phyloP scores from a whole-genome alignment of 2,113 vertebrate species.

The Hydropotes inermis region DNA sequence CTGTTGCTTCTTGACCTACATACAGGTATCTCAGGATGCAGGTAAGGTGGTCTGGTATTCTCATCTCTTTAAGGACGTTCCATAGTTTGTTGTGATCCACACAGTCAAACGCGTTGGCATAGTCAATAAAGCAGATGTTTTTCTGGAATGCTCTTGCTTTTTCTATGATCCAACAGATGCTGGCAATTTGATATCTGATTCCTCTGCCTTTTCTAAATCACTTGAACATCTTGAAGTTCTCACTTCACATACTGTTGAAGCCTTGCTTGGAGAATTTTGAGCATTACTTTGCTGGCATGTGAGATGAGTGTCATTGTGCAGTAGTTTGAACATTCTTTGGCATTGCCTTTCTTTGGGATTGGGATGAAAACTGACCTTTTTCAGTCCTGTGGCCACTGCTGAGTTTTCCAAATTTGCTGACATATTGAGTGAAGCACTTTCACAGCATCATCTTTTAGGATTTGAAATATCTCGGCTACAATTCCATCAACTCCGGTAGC shows the following conservation, averaged over 20 bases:
- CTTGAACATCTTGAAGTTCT: not conserved
- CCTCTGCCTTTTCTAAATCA: not conserved
- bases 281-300: not conserved
- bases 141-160: not conserved
- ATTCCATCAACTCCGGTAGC: not conserved
- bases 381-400: not conserved
- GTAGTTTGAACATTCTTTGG: not conserved
- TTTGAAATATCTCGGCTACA: not conserved
- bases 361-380: not conserved
- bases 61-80: not conserved
- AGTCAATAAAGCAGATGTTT: not conserved
- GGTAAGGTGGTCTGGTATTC: not conserved
- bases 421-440: not conserved
- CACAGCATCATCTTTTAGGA: not conserved
- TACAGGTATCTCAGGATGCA: not conserved
- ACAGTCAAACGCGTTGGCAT: not conserved
- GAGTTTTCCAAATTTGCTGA: not conserved
- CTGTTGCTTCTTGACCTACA: not conserved
- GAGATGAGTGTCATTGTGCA: not conserved
- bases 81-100: not conserved
- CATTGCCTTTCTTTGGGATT: not conserved
- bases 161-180: not conserved
- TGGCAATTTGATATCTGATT: not conserved
- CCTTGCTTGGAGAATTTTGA: not conserved
- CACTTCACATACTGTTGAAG: not conserved